Base-by-base conservation (phyloP, 2,888 invertebrate genomes). In the Cynaeus angustus region DNA sequence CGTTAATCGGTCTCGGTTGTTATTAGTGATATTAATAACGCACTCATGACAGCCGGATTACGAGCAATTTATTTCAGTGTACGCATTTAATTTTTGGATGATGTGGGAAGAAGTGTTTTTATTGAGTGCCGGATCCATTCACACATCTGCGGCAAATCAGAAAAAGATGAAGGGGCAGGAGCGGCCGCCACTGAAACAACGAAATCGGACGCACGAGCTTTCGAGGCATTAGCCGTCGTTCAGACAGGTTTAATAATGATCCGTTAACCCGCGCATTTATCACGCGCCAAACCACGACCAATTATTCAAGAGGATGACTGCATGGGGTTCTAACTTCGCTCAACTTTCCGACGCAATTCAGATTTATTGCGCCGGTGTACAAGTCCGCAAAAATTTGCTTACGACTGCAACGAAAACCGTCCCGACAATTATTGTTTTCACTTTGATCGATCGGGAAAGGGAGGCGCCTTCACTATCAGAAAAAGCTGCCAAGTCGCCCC, bases 281-380 rank as follows among this genome's bases (percentile, higher is more conserved):
- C 78, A 79, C 75, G 76, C 75, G 72, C 72, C 71, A 70, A 79
- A 77, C 78, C 78, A 73, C 77, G 74, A 75, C 79, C 77, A 79
- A 79, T 78, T 79, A 79, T 79, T 79, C 78, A 78, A 56, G 72
- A 72, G 77, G 75, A 77, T 77, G 78, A 78, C 79, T 77, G 74
- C 76, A 72, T 46, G 48, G 61, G 66, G 73, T 72, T 65, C 72
- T 61, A 76, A 74, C 74, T 73, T 74, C 68, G 72, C 68, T 72
- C 74, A 77, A 75, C 77, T 77, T 74, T 75, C 74, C 68, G 66
- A 68, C 74, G 74, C 72, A 73, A 72, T 74, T 72, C 52, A 70
- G 74, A 76, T 75, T 75, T 75, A 76, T 75, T 72, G 72, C 73
- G 64, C 55, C 62, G 71, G 69, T 46, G 59, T 59, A 30, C 30